phyloP scores from a whole-genome alignment of 2,113 vertebrate genomes.

The Limnothrissa miodon region DNA sequence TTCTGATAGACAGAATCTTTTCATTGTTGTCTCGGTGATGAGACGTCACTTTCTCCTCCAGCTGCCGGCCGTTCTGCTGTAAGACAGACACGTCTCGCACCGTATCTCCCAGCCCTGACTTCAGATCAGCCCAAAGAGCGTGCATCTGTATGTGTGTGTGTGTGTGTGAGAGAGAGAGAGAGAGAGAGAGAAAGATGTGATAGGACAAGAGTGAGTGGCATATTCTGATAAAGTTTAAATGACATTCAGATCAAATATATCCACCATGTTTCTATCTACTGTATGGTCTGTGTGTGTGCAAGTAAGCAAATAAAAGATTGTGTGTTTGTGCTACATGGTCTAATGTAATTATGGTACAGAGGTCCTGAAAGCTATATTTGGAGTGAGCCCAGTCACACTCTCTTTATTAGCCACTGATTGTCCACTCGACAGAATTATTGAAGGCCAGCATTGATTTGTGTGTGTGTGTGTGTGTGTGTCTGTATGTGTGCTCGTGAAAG shows the following conservation, averaged over 20 bases:
- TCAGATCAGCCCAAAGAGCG: slow-evolving; percentile 88
- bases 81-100: slow-evolving; percentile 83
- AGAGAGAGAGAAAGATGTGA: background rate
- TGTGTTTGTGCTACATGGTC: background rate
- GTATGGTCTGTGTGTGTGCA: background rate
- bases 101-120: slow-evolving; percentile 81
- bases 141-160: slow-evolving; percentile 71
- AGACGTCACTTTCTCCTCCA: slow-evolving; percentile 87
- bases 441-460: background rate
- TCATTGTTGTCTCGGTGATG: slow-evolving; percentile 87
- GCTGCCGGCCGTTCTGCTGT: slow-evolving; percentile 80
- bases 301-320: background rate
- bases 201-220: background rate
- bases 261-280: background rate
- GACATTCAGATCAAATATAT: background rate
- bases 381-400: slow-evolving; percentile 28
- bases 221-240: background rate
- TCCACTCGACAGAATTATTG: background rate
- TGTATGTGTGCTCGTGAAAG: background rate
- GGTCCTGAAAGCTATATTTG: slow-evolving; percentile 24
- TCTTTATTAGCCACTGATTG: slow-evolving; percentile 25
- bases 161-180: background rate
- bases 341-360: slow-evolving; percentile 26
- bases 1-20: slow-evolving; percentile 90
- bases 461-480: background rate